Percentiles rank a stretch among this genome's conserved stretches.
Conservation (phyloP, 2,797 vertebrate genomes). For the Chelmon rostratus region DNA sequence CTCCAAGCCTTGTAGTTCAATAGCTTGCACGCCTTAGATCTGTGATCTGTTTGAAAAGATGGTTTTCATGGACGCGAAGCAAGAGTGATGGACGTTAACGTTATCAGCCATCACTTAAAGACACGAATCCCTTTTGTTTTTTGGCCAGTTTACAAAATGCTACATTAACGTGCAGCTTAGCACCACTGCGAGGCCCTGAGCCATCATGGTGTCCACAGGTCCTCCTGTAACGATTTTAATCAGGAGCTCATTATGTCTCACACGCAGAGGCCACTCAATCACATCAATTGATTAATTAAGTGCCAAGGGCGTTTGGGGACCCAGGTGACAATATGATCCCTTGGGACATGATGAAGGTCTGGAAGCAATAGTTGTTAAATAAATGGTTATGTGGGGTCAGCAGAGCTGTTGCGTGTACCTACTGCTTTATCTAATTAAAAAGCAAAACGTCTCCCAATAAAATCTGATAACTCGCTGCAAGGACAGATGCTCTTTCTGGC, state of each 20-base stretch:
- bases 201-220: conserved; percentile 43
- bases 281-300: conserved; percentile 81
- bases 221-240: conserved; percentile 75
- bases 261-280: conserved; percentile 76
- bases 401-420: conserved; percentile 42
- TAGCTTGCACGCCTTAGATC: not conserved
- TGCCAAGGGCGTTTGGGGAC: conserved; percentile 70
- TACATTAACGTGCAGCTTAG: not conserved
- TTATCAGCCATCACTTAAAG: conserved; percentile 9
- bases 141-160: conserved; percentile 18
- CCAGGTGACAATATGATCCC: conserved; percentile 67
- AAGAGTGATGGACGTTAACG: not conserved
- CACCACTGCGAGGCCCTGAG: conserved; percentile 17
- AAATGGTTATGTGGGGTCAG: conserved; percentile 61
- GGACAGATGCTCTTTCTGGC: conserved; percentile 53
- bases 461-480: conserved; percentile 50
- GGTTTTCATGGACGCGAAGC: not conserved
- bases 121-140: not conserved
- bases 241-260: conserved; percentile 78
- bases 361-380: conserved; percentile 63
- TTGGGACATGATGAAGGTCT: conserved; percentile 42
- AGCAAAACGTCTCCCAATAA: conserved; percentile 44
- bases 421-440: conserved; percentile 61
- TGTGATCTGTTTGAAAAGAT: not conserved
- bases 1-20: conserved; percentile 1